Base-by-base conservation (phyloP, 2,888 invertebrate species). In the Tuberolachnus salignus region DNA sequence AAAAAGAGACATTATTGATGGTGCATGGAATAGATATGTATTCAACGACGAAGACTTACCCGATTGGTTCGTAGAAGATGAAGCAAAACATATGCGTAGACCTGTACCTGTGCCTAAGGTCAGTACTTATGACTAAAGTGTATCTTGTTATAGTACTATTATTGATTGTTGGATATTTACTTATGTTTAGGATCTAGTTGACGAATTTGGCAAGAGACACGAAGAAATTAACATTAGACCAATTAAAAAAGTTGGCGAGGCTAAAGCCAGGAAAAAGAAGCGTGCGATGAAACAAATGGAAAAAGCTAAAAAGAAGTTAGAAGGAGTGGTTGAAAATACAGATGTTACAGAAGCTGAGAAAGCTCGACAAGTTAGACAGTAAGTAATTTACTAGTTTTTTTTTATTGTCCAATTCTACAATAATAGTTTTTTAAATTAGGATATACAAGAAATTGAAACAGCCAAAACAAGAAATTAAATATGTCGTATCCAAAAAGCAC, bases 241-340 rank as follows among this genome's bases (percentile, higher is more conserved):
- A 16, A 97, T 98, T 81, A 99, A 98, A 87, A 99, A 99, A 87
- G 94, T 99, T 0, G 90, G 97, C 83, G 97, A 99, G 87, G 99
- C 99, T 0, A 98, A 97, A 87, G 96, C 97, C 0, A 91, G 99
- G 80, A 99, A 98, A 89, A 97, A 97, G 91, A 92, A 91, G 86
- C 92, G 95, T 82, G 92, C 93, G 82, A 85, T 94, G 81, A 92
- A 91, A 84, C 92, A 93, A 85, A 86, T 98, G 87, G 95, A 96
- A 82, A 94, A 93, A 84, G 97, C 97, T 0, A 94, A 96, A 87
- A 98, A 98, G 88, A 95, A 94, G 87, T 94, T 96, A 0, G 98
- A 98, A 85, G 90, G 91, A n/a, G 89, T 99, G 42, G 91, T 97
- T 88, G 97, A 98, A 78, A 94, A 92, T 84, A 89, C 89, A 0